These are phyloP conservation scores for Pseudorhiza aurosa DNA, from an alignment of 30 jellyfish, hydroid and myxozoan genomes.

Conservation along the genomic window DNA sequence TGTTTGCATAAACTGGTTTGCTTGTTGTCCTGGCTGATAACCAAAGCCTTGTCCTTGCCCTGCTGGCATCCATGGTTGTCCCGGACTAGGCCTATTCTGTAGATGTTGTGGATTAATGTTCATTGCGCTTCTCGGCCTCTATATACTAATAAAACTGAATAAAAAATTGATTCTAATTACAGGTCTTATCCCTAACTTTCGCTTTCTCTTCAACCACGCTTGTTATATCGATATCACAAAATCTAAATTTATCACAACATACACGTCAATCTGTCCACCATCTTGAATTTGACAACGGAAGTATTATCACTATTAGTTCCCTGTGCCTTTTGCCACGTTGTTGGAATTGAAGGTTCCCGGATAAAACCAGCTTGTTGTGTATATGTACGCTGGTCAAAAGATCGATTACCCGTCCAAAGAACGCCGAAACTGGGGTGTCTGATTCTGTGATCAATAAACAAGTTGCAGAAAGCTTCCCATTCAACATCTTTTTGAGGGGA, in stretches of 20 bases:
- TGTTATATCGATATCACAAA: neutral
- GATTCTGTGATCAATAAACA: too few species aligned
- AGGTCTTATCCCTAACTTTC: neutral
- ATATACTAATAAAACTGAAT: neutral
- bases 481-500: too few species aligned
- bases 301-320: constrained; percentile 27
- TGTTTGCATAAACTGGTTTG: constrained; percentile 19
- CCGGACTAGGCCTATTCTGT: constrained; percentile 57
- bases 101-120: constrained; percentile 47
- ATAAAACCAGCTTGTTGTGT: constrained; percentile 26
- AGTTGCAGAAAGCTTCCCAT: too few species aligned
- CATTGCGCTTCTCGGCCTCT: constrained; percentile 1
- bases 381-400: constrained; percentile 49
- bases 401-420: constrained; percentile 28
- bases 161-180: neutral
- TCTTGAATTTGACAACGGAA: constrained; percentile 61
- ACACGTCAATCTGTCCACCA: constrained; percentile 50
- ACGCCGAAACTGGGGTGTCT: too few species aligned
- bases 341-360: constrained; percentile 65
- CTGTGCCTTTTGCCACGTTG: constrained; percentile 87
- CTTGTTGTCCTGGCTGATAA: constrained; percentile 38
- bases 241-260: constrained; percentile 17
- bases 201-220: neutral
- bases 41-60: constrained; percentile 37
- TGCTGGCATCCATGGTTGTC: constrained; percentile 45